phyloP scores from a whole-genome alignment of 2,797 vertebrate genomes.

The Synaphobranchus kaupii region DNA sequence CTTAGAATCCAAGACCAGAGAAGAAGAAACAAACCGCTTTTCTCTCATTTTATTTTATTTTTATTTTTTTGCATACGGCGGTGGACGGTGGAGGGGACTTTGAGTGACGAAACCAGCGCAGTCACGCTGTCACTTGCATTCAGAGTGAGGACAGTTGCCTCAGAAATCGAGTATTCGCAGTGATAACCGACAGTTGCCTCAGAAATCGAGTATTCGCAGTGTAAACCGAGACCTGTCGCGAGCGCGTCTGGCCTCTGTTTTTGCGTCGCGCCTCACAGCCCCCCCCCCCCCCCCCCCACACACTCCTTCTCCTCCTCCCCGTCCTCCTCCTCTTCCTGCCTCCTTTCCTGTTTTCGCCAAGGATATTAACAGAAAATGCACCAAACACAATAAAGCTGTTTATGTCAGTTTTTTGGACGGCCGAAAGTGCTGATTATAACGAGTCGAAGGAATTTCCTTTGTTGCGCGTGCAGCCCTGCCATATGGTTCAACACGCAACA shows the following conservation, averaged over 20 bases:
- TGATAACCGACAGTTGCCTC: conserved; percentile 31
- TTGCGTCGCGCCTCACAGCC: neutral
- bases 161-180: no score
- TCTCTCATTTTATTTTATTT: neutral
- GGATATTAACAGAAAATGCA: conserved; percentile 79
- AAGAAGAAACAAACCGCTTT: neutral
- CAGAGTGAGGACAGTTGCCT: no score
- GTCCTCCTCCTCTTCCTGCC: conserved; percentile 60
- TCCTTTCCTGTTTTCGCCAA: conserved; percentile 79
- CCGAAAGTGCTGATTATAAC: conserved; percentile 84
- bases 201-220: conserved; percentile 18
- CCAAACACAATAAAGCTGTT: conserved; percentile 84
- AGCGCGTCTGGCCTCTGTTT: neutral
- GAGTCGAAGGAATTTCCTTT: conserved; percentile 85
- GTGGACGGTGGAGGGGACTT: conserved; percentile 19
- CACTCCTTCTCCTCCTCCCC: conserved; percentile 22
- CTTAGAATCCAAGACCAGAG: conserved; percentile 43
- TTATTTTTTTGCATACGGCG: conserved; percentile 35
- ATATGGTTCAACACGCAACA: conserved; percentile 86
- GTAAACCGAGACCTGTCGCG: conserved; percentile 36
- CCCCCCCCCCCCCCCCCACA: no score
- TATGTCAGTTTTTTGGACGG: conserved; percentile 79
- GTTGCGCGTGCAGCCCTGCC: conserved; percentile 79
- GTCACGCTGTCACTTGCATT: conserved; percentile 30
- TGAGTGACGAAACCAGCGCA: conserved; percentile 12